Base-by-base conservation (phyloP, 2,113 vertebrate species). In the Stomatorhinus ivindoensis region DNA sequence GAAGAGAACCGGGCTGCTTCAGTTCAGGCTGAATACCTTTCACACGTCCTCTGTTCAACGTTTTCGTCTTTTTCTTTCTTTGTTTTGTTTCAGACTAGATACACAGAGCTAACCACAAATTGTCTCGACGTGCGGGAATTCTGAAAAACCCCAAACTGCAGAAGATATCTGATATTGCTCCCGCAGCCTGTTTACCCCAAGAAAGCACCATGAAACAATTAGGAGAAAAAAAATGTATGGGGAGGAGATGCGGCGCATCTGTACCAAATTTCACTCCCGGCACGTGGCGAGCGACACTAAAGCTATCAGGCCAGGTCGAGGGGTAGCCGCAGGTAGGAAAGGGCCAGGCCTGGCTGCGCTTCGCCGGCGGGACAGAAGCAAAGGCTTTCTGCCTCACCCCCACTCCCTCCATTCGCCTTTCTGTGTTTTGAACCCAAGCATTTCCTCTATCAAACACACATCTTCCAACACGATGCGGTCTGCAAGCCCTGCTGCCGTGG, bases 361-460 rank as follows among this genome's bases (percentile, higher is more conserved):
- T 83, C 15, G 7, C 13, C 19, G 0, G 42, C 3, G 0, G 42
- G 44, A 83, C 17, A 8, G 42, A 21, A 44, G 80, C 42, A 4
- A 47, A 44, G 6, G 61, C 2, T 84, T n/a, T 84, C 47, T 11
- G 47, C 19, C 21, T 90, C 88, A 87, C 51, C 85, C 80, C 87
- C 89, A 73, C 90, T 73, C 90, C 87, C 88, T 89, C 87, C 90
- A 76, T 90, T 51, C 89, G 85, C 88, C 89, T 10, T 44, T 17
- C 31, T 89, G 90, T 50, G 53, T 87, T 93, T 91, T 73, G 42
- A 89, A 90, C 92, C 92, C 88, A 88, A 91, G 91, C 89, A 92
- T 91, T 92, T 93, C 91, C 92, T 93, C 94, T 91, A 92, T 94
- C 90, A 93, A 94, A 94, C 92, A 93, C 92, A 95, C 93, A 94